Evolutionary conservation across 2,888 invertebrate species (phyloP).

Genomic region (Acanthosepion esculentum): DNA sequence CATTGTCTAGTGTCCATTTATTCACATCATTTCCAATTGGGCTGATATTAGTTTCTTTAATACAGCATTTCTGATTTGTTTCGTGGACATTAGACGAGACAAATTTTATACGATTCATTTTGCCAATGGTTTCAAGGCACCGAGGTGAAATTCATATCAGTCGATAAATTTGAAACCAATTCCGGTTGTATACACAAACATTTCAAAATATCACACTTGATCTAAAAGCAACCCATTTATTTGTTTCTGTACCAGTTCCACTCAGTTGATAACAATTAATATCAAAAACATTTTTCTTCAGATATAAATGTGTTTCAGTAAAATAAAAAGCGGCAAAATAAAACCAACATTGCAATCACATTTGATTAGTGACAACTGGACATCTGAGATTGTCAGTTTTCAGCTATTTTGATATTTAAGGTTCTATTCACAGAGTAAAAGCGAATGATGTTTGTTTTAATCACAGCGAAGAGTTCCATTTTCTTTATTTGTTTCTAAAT

Average conservation of each 20-base stretch:
- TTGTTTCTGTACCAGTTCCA: neutral
- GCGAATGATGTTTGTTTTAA: neutral
- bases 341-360: neutral
- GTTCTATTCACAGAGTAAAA: neutral
- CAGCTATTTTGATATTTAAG: neutral
- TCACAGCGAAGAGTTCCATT: neutral
- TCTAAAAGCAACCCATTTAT: too few species aligned
- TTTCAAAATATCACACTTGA: neutral
- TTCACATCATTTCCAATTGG: too few species aligned
- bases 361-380: neutral
- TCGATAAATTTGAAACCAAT: too few species aligned
- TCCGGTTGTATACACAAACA: neutral
- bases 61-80: too few species aligned
- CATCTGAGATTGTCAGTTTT: neutral
- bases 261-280: neutral
- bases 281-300: neutral
- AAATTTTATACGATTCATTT: too few species aligned
- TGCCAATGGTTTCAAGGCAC: too few species aligned
- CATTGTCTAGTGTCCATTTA: too few species aligned
- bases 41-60: too few species aligned
- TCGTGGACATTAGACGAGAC: rapidly evolving
- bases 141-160: too few species aligned
- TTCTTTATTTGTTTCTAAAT: neutral
- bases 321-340: neutral
- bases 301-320: neutral